These are phyloP conservation scores for Zaprionus obscuricornis DNA, from an alignment of 2,888 invertebrate species.

Conservation along the genomic window DNA sequence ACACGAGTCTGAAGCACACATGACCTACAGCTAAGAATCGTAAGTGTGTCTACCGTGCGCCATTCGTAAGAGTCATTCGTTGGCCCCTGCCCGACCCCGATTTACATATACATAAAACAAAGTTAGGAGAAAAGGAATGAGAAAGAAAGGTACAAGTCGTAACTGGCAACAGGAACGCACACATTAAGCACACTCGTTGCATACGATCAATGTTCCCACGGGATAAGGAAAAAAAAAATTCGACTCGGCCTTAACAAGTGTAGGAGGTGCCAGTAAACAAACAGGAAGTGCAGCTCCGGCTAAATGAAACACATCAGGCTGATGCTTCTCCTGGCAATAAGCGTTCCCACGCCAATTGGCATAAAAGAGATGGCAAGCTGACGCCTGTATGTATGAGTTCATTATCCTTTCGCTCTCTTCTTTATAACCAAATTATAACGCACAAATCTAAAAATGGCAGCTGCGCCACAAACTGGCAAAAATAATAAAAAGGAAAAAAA, in stretches of 20 bases:
- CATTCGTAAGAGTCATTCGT: slow-evolving; percentile 57
- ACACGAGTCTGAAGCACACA: slow-evolving; percentile 51
- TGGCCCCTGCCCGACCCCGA: slow-evolving; percentile 48
- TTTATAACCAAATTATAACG: slow-evolving; percentile 73
- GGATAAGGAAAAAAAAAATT: too few relatives aligned
- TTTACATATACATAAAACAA: slow-evolving; percentile 36
- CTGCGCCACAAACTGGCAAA: slow-evolving; percentile 60
- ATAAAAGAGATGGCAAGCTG: slow-evolving; percentile 60
- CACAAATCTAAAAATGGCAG: slow-evolving; percentile 75
- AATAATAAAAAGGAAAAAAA: slow-evolving; percentile 6
- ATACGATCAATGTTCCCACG: slow-evolving; percentile 74
- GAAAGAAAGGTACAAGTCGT: slow-evolving; percentile 19
- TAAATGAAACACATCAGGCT: slow-evolving; percentile 53
- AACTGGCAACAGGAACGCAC: slow-evolving; percentile 48
- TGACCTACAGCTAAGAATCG: slow-evolving; percentile 59
- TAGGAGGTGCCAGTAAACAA: slow-evolving; percentile 59
- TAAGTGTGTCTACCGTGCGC: slow-evolving; percentile 80
- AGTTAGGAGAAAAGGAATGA: slow-evolving; percentile 6
- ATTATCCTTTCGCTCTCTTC: slow-evolving; percentile 62
- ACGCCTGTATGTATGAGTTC: slow-evolving; percentile 65
- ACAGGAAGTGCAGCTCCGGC: slow-evolving; percentile 64
- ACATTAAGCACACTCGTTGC: slow-evolving; percentile 75
- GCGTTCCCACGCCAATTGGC: slow-evolving; percentile 63
- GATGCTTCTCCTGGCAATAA: slow-evolving; percentile 22
- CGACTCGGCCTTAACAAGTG: slow-evolving; percentile 61